phyloP scores from a whole-genome alignment of 2,113 vertebrate genomes.

The Microcebus lehilahytsara region DNA sequence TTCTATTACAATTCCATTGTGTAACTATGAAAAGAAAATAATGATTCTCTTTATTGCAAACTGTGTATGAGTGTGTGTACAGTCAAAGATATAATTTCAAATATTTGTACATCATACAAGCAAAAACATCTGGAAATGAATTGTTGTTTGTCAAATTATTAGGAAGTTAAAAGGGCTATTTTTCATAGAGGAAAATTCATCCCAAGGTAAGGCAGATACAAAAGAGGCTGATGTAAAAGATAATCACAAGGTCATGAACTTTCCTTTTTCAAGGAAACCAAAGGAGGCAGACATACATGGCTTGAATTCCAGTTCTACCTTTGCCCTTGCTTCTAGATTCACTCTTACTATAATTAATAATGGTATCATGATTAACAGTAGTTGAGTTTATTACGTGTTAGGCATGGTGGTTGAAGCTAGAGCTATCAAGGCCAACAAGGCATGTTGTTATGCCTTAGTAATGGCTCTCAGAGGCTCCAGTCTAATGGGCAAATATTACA shows the following conservation, averaged over 20 bases:
- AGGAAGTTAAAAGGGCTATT: neutral
- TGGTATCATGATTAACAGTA: neutral
- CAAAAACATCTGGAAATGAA: constrained; percentile 12
- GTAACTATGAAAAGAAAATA: neutral
- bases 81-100: neutral
- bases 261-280: neutral
- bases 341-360: neutral
- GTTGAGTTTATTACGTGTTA: neutral
- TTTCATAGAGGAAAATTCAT: neutral
- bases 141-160: neutral
- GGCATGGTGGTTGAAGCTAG: neutral
- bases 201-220: neutral
- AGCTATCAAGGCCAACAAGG: neutral
- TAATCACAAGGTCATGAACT: neutral
- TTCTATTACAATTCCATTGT: neutral
- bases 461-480: neutral
- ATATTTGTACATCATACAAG: neutral
- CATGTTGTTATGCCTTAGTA: neutral
- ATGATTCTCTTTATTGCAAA: neutral
- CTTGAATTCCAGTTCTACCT: neutral
- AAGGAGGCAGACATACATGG: neutral
- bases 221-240: neutral
- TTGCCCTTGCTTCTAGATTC: neutral
- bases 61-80: neutral
- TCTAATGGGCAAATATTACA: neutral